Evolutionary conservation across 2,797 vertebrate species (phyloP).

Genomic region (Halcyon smyrnensis): DNA sequence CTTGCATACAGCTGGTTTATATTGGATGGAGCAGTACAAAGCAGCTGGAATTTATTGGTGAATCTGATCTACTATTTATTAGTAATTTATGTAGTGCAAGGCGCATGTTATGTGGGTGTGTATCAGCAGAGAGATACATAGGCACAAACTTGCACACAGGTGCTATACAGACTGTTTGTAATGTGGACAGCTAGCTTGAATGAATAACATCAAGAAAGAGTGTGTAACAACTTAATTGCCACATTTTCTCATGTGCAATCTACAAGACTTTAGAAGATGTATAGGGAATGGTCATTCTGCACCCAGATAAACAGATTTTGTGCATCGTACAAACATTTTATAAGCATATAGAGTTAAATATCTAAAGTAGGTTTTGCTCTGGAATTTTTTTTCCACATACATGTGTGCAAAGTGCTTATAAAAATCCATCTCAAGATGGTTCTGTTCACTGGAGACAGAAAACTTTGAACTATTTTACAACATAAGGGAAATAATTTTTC

Average conservation of each 20-base stretch:
- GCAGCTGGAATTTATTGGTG: conserved; percentile 35
- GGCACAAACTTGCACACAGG: neutral
- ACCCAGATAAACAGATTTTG: neutral
- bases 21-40: conserved; percentile 2
- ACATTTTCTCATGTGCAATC: neutral
- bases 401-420: neutral
- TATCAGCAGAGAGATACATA: neutral
- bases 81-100: conserved; percentile 40
- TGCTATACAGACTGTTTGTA: neutral
- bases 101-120: neutral
- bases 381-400: neutral
- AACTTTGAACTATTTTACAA: neutral
- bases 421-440: neutral
- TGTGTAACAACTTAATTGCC: neutral
- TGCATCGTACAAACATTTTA: neutral
- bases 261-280: neutral
- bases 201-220: neutral
- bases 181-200: neutral
- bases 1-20: conserved; percentile 15
- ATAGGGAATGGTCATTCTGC: neutral
- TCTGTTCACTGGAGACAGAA: neutral
- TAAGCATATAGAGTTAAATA: neutral
- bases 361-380: neutral
- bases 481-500: neutral
- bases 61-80: conserved; percentile 18